phyloP scores from a whole-genome alignment of 1,140 invertebrate genomes.

The Notospermus geniculatus region DNA sequence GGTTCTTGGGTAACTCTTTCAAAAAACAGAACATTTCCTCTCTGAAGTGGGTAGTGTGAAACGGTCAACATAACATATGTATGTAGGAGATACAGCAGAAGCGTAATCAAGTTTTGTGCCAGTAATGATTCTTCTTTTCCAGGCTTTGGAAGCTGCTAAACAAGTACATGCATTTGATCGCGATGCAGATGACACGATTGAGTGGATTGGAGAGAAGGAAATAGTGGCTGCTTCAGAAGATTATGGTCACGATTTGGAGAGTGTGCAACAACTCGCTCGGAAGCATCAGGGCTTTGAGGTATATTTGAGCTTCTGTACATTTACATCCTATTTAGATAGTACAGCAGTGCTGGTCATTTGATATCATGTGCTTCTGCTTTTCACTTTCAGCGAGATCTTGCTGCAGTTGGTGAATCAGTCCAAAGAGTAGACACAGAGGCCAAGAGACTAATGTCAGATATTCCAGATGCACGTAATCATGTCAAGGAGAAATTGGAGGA shows the following conservation, averaged over 20 bases:
- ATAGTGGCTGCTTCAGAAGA: slow-evolving; percentile 94
- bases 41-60: no score
- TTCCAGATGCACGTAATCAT: slow-evolving; percentile 88
- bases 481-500: slow-evolving; percentile 91
- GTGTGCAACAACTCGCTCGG: slow-evolving; percentile 92
- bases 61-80: no score
- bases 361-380: no score
- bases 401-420: slow-evolving; percentile 91
- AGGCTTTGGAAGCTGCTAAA: slow-evolving; percentile 90
- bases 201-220: slow-evolving; percentile 99
- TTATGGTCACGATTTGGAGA: slow-evolving; percentile 91
- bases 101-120: no score
- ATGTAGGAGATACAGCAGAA: no score
- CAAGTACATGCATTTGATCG: slow-evolving; percentile 94
- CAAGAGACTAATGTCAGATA: slow-evolving; percentile 65
- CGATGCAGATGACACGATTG: slow-evolving; percentile 97
- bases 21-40: no score
- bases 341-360: no score
- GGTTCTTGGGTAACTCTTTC: slow-evolving; percentile 11
- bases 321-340: no score
- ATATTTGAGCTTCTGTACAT: no score
- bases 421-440: slow-evolving; percentile 65
- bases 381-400: slow-evolving; percentile 77
- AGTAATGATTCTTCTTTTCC: no score
- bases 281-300: slow-evolving; percentile 97